Percentiles rank a stretch among this genome's conserved stretches.
These are phyloP conservation scores for Opisthograptis luteolata DNA, from an alignment of 2,888 invertebrate species.

Conservation along the genomic window DNA sequence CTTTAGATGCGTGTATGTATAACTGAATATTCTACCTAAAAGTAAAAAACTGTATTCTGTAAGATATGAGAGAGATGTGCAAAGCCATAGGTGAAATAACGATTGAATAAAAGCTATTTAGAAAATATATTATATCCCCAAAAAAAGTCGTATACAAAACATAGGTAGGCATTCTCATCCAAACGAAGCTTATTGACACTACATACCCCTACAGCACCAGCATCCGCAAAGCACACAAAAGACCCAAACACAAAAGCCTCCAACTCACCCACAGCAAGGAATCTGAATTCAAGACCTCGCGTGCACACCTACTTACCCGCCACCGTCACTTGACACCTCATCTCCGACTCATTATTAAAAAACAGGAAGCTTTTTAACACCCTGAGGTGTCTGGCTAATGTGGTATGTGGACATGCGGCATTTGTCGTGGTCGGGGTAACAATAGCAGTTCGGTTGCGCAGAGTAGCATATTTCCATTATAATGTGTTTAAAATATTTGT, in stretches of 20 bases:
- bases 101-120: no score
- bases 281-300: conserved; percentile 66
- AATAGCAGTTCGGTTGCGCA: conserved; percentile 64
- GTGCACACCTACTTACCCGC: conserved; percentile 48
- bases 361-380: conserved; percentile 21
- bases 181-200: conserved; percentile 14
- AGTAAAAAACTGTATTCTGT: no score
- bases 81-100: no score
- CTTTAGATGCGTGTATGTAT: no score
- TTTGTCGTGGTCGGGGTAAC: conserved; percentile 71
- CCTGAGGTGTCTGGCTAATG: conserved; percentile 22
- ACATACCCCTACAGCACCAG: conserved; percentile 41
- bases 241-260: conserved; percentile 44
- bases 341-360: conserved; percentile 19
- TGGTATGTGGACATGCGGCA: conserved; percentile 46
- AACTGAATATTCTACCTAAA: no score
- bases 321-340: conserved; percentile 47
- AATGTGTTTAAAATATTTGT: conserved; percentile 79
- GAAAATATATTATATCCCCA: no score
- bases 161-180: conserved; percentile 1
- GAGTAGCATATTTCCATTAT: conserved; percentile 76
- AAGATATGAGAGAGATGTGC: no score
- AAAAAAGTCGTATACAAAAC: background rate
- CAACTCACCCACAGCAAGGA: conserved; percentile 41
- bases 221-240: conserved; percentile 38